Conservation (phyloP, 2,113 vertebrate genomes). For the Eclectus roratus region DNA sequence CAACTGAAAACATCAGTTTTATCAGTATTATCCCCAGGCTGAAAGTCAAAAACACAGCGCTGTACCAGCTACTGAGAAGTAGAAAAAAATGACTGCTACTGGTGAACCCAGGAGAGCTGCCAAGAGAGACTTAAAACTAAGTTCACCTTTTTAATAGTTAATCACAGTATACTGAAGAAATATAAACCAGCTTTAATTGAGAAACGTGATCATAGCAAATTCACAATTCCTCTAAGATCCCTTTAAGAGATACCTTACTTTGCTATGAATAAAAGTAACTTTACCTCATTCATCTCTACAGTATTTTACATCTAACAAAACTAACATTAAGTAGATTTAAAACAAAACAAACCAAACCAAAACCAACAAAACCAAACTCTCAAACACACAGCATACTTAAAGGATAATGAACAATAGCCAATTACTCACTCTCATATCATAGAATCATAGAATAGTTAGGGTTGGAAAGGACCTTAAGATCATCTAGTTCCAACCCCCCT, state of each 20-base stretch:
- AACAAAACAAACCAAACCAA: background rate
- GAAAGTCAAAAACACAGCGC: too few relatives aligned
- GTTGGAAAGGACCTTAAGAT: too few relatives aligned
- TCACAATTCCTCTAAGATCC: conserved; percentile 19
- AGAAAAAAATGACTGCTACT: too few relatives aligned
- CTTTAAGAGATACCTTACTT: conserved; percentile 47
- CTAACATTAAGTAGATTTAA: conserved; percentile 10
- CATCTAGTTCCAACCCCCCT: too few relatives aligned
- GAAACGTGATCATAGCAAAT: conserved; percentile 37
- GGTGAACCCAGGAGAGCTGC: too few relatives aligned
- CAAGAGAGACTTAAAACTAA: background rate
- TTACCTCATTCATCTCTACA: conserved; percentile 1
- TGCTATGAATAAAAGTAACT: conserved; percentile 27
- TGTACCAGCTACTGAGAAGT: too few relatives aligned
- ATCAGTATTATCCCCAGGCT: too few relatives aligned
- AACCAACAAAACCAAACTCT: background rate
- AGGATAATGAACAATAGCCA: conserved; percentile 46
- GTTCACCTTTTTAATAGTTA: background rate
- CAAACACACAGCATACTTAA: background rate
- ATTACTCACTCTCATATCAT: background rate
- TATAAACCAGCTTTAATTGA: conserved; percentile 23
- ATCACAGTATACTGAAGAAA: conserved; percentile 3
- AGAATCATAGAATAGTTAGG: too few relatives aligned
- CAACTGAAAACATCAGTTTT: too few relatives aligned
- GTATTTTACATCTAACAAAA: conserved; percentile 23